phyloP scores from a whole-genome alignment of 2,888 invertebrate genomes.

The Caenorhabditis angaria region DNA sequence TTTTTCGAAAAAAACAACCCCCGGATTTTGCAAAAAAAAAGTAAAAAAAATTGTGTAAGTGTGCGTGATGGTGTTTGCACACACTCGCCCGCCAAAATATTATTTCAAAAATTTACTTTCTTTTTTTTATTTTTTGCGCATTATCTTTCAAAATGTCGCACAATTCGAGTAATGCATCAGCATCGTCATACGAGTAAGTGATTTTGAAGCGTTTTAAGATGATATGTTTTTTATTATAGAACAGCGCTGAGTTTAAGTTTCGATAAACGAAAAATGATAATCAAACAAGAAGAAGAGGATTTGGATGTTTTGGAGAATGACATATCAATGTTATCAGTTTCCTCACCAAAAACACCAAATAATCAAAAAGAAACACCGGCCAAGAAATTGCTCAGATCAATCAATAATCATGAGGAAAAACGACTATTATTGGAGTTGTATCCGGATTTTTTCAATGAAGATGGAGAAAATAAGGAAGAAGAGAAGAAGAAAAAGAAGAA shows the following conservation, averaged over 20 bases:
- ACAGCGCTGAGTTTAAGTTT: constrained; percentile 1
- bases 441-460: constrained; percentile 37
- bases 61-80: not conserved
- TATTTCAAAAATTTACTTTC: constrained; percentile 8
- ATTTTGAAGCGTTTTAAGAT: not conserved
- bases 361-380: constrained; percentile 20
- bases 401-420: constrained; percentile 30
- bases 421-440: constrained; percentile 27
- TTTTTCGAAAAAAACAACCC: too few species aligned
- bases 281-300: constrained; percentile 6
- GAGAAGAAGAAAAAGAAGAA: not conserved
- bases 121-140: not conserved
- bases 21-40: too few species aligned
- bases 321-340: constrained; percentile 39
- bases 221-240: not conserved
- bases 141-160: not conserved
- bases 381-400: constrained; percentile 5
- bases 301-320: constrained; percentile 33
- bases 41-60: not conserved
- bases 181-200: constrained; percentile 3
- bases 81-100: not conserved
- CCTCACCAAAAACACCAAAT: constrained; percentile 18
- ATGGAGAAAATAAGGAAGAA: constrained; percentile 4
- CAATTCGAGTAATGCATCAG: not conserved
- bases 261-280: not conserved